phyloP scores from a whole-genome alignment of 2,888 invertebrate species.

The Pammene aurita region DNA sequence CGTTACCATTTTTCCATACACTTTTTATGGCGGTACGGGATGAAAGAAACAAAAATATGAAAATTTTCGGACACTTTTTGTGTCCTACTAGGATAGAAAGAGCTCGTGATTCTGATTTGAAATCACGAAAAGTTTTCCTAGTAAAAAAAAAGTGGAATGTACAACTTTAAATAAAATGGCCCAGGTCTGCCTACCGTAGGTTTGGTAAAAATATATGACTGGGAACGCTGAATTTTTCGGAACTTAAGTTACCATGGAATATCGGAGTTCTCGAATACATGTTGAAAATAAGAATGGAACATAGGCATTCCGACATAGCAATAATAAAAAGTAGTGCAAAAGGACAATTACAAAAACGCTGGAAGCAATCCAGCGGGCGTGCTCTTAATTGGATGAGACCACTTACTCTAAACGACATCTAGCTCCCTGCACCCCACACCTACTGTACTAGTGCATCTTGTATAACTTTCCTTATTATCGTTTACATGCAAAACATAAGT shows the following conservation, averaged over 20 bases:
- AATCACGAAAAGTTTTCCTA: too few species aligned
- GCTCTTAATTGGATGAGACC: slow-evolving; percentile 82
- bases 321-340: slow-evolving; percentile 63
- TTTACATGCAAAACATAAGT: slow-evolving; percentile 12
- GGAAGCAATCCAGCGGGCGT: slow-evolving; percentile 76
- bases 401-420: slow-evolving; percentile 77
- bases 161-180: too few species aligned
- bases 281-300: slow-evolving; percentile 52
- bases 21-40: too few species aligned
- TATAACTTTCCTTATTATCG: slow-evolving; percentile 15
- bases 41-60: too few species aligned
- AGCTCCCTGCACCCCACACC: slow-evolving; percentile 43
- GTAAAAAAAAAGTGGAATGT: too few species aligned
- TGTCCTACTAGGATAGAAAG: too few species aligned
- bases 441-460: slow-evolving; percentile 24
- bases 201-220: too few species aligned
- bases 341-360: slow-evolving; percentile 77
- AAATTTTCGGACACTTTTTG: too few species aligned
- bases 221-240: too few species aligned
- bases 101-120: too few species aligned
- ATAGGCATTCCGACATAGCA: slow-evolving; percentile 55
- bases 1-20: too few species aligned
- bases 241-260: not conserved
- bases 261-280: slow-evolving; percentile 28
- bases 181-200: too few species aligned